Evolutionary conservation across 2,113 vertebrate species (phyloP).

Genomic region (Grammomys dolichurus): DNA sequence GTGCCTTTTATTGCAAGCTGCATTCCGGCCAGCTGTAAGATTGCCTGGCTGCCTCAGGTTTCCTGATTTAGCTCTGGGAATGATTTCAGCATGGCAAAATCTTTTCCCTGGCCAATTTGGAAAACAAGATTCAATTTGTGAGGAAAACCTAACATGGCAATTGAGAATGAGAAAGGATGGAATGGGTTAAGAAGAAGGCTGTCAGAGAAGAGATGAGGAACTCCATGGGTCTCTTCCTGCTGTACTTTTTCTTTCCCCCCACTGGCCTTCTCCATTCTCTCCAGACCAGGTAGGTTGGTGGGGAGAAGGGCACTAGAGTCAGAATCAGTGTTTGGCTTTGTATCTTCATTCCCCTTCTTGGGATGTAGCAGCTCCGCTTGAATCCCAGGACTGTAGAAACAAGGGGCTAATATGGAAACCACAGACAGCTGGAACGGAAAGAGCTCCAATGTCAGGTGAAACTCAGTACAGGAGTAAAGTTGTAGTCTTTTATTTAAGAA

Average conservation of each 20-base stretch:
- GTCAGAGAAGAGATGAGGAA: background rate
- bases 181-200: background rate
- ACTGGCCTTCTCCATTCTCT: background rate
- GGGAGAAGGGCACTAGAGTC: slow-evolving; percentile 62
- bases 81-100: slow-evolving; percentile 90
- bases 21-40: slow-evolving; percentile 89
- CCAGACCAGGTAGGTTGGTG: background rate
- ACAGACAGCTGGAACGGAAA: slow-evolving; percentile 92
- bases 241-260: background rate
- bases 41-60: slow-evolving; percentile 88
- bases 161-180: slow-evolving; percentile 71
- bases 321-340: slow-evolving; percentile 91
- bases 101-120: slow-evolving; percentile 86
- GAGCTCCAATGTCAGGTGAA: slow-evolving; percentile 88
- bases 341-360: slow-evolving; percentile 94
- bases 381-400: slow-evolving; percentile 94
- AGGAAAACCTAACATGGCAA: slow-evolving; percentile 87
- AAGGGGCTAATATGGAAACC: slow-evolving; percentile 94
- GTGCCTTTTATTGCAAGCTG: slow-evolving; percentile 88
- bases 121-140: slow-evolving; percentile 85
- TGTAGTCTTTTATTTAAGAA: slow-evolving; percentile 88
- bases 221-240: background rate
- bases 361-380: slow-evolving; percentile 93
- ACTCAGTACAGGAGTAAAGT: slow-evolving; percentile 87
- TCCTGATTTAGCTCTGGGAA: slow-evolving; percentile 90